Conservation (phyloP, 2,797 vertebrate genomes). For the Margarornis squamiger region DNA sequence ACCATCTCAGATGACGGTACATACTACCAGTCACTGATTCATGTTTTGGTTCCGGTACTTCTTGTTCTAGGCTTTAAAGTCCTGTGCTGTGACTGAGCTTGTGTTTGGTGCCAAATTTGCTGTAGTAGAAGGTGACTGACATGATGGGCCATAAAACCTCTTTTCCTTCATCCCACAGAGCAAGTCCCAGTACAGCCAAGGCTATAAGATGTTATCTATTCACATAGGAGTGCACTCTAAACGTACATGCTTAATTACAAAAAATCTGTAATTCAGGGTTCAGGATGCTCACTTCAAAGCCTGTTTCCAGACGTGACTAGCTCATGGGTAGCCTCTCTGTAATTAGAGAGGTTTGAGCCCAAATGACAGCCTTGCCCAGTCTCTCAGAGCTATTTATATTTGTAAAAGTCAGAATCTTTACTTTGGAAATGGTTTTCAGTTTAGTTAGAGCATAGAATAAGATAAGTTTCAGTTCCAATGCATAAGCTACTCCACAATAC, state of each 20-base stretch:
- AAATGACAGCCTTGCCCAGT: neutral
- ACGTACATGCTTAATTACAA: neutral
- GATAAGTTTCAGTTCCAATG: neutral
- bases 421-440: neutral
- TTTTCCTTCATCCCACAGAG: neutral
- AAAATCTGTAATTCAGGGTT: neutral
- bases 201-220: neutral
- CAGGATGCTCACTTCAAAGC: conserved; percentile 38
- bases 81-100: neutral
- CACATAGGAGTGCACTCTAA: neutral
- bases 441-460: neutral
- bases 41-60: neutral
- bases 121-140: neutral
- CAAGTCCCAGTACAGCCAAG: neutral
- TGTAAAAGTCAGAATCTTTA: neutral
- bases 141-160: neutral
- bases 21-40: neutral
- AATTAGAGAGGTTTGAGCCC: conserved; percentile 11
- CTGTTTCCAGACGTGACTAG: neutral
- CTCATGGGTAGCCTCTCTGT: neutral
- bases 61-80: neutral
- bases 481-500: neutral
- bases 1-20: neutral
- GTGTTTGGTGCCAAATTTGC: neutral
- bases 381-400: neutral